Conservation (phyloP, 92 coral and sea anemone species). For the Plumapathes pennacea region DNA sequence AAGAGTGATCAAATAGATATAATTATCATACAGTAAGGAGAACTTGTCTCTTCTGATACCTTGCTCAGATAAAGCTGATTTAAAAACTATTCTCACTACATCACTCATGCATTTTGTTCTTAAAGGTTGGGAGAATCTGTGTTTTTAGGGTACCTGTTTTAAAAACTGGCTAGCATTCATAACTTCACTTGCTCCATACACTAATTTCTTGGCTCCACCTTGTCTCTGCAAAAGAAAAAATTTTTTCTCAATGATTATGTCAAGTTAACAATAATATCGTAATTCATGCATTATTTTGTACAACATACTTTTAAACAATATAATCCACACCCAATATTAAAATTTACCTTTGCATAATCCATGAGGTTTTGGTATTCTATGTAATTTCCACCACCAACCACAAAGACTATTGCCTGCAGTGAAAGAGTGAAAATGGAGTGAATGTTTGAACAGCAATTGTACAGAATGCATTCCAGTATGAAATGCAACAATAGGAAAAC, state of each 20-base stretch:
- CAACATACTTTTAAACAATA: too few relatives aligned
- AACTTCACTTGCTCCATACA: constrained; percentile 95
- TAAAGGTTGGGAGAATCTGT: too few relatives aligned
- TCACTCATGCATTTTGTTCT: too few relatives aligned
- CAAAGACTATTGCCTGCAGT: constrained; percentile 85
- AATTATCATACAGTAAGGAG: too few relatives aligned
- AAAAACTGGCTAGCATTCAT: constrained; percentile 92
- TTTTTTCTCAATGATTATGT: background rate
- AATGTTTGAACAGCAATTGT: background rate
- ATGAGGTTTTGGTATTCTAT: constrained; percentile 95
- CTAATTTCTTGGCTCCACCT: constrained; percentile 80
- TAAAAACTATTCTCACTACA: too few relatives aligned
- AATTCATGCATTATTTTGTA: too few relatives aligned
- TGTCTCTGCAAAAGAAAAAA: constrained; percentile 67
- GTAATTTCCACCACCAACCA: constrained; percentile 97
- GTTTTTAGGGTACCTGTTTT: too few relatives aligned
- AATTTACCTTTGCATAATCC: constrained; percentile 83
- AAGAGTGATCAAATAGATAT: too few relatives aligned
- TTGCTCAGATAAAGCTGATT: too few relatives aligned
- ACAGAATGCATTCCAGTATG: background rate
- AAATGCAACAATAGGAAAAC: background rate
- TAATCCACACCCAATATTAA: too few relatives aligned
- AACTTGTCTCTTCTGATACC: too few relatives aligned
- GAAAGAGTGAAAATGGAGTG: background rate
- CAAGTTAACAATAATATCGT: background rate